A percentile compares a stretch with the other conserved stretches of the same genome.
These are phyloP conservation scores for Pachymerium ferrugineum DNA, from an alignment of 2,888 invertebrate species.

Conservation along the genomic window DNA sequence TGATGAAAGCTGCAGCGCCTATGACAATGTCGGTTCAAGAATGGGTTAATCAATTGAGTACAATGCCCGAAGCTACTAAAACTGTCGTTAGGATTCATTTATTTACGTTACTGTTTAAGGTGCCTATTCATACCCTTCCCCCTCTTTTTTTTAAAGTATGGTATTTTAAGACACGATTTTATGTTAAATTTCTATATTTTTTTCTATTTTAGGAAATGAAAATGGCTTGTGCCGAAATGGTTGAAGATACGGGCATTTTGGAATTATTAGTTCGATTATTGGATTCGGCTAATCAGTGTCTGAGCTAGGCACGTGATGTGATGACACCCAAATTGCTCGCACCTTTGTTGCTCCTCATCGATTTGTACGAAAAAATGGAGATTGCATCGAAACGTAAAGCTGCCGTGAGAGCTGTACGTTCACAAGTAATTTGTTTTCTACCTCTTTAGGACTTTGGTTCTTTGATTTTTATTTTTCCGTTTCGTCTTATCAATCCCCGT, in stretches of 20 bases:
- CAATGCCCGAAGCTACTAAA: slow-evolving; percentile 43
- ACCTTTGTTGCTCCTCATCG: slow-evolving; percentile 65
- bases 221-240: slow-evolving; percentile 59
- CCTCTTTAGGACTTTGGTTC: slow-evolving; percentile 40
- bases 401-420: slow-evolving; percentile 55
- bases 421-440: slow-evolving; percentile 10
- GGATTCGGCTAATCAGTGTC: slow-evolving; percentile 44
- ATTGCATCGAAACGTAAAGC: slow-evolving; percentile 61
- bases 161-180: too few species aligned
- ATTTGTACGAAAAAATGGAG: slow-evolving; percentile 69
- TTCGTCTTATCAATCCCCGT: too few species aligned
- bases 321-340: slow-evolving; percentile 68
- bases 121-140: slow-evolving; percentile 38
- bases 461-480: neutral
- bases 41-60: slow-evolving; percentile 42
- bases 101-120: slow-evolving; percentile 64
- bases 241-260: slow-evolving; percentile 47
- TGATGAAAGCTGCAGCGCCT: slow-evolving; percentile 42
- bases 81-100: slow-evolving; percentile 61
- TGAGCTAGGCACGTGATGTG: slow-evolving; percentile 38
- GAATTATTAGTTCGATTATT: slow-evolving; percentile 46
- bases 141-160: neutral
- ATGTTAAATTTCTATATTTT: too few species aligned
- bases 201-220: slow-evolving; percentile 57
- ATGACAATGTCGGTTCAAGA: slow-evolving; percentile 40